phyloP scores from a whole-genome alignment of 2,797 vertebrate species.

The Ataeniobius toweri region DNA sequence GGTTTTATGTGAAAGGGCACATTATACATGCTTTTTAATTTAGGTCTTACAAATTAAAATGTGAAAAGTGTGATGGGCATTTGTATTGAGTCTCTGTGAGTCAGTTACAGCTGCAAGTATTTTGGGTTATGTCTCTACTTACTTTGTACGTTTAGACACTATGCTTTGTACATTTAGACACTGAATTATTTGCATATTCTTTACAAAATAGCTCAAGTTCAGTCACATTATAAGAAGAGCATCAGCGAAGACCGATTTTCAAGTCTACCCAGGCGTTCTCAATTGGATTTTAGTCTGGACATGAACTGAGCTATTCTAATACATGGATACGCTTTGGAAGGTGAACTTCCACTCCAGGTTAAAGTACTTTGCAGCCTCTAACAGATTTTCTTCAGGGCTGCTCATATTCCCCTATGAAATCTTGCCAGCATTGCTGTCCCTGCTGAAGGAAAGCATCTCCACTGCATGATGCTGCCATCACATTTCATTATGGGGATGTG shows the following conservation, averaged over 20 bases:
- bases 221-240: not conserved
- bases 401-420: not conserved
- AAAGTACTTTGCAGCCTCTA: not conserved
- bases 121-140: not conserved
- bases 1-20: not conserved
- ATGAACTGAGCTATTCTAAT: not conserved
- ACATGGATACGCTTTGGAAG: not conserved
- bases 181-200: not conserved
- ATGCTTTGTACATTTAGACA: not conserved
- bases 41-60: not conserved
- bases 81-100: not conserved
- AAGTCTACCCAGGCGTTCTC: not conserved
- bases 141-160: not conserved
- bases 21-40: not conserved
- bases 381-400: too few species aligned
- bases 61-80: not conserved
- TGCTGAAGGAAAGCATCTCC: not conserved
- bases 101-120: not conserved
- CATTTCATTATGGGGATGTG: not conserved
- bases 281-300: not conserved
- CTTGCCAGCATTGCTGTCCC: too few species aligned
- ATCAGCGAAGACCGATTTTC: not conserved
- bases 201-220: not conserved
- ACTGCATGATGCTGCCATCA: not conserved
- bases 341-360: not conserved